Evolutionary conservation across 1,140 invertebrate species (phyloP), one percentile per base, ranked within the genome.

Genomic region (Orchestia grillus): DNA sequence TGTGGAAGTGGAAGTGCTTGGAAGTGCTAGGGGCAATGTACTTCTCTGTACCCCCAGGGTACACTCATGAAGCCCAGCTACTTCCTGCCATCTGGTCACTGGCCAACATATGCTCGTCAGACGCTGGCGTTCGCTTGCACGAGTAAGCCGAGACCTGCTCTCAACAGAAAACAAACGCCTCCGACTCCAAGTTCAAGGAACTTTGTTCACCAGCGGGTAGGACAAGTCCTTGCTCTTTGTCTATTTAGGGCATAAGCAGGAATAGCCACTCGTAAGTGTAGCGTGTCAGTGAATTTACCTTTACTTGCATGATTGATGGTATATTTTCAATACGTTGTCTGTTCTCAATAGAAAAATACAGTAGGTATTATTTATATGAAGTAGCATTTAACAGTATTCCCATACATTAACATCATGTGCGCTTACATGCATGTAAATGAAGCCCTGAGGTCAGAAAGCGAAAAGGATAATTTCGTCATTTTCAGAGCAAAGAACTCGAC

Each of bases 11-110:
- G 44, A 94, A 44, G 92, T 47, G 44, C 41, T 94, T 40, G 92
- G 92, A 94, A 94, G 92, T 47, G 92, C 92, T 94, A 47, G 92
- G 92, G 92, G 92, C 92, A 94, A 94, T 94, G 92, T 94, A 94
- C 92, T 94, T 44, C 92, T 47, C 44, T 94, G 40, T 47, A 94
- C 92, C 92, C 92, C 44, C 40, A 94, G 92, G 92, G 92, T 94
- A 94, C 92, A 94, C 92, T 94, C 92, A 44, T 94, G 92, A 45
- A 94, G 92, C 92, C 92, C 92, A 40, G 44, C 19, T 43, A 94
- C 92, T 94, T 94, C 92, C 92, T 94, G 92, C 92, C 92, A 94
- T 94, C 43, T 94, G 92, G 92, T 94, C 92, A 94, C 43, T 94
- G 92, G 92, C 92, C 88, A 94, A 94, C 92, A 94, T 94, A 94